These are phyloP conservation scores for Myripristis jacobus DNA, from an alignment of 2,797 vertebrate genomes.

Conservation along the genomic window DNA sequence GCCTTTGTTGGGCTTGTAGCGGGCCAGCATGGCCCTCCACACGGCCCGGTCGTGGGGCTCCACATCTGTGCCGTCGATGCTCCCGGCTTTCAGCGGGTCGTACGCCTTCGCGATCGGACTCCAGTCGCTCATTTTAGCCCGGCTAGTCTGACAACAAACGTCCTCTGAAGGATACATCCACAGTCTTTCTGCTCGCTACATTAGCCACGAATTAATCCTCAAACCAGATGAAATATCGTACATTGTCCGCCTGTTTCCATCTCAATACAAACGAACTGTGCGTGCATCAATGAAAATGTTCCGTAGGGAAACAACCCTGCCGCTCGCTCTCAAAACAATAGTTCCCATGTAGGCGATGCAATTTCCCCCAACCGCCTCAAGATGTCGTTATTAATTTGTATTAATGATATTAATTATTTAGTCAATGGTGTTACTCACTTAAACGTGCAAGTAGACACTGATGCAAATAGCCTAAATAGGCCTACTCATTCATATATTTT, in stretches of 20 bases:
- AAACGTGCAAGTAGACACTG: too few relatives aligned
- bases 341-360: slow-evolving; percentile 36
- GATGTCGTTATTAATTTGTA: neutral
- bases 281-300: slow-evolving; percentile 48
- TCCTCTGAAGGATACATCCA: neutral
- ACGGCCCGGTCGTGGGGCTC: slow-evolving; percentile 95
- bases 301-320: slow-evolving; percentile 59
- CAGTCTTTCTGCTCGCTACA: neutral
- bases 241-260: too few relatives aligned
- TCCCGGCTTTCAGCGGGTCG: slow-evolving; percentile 94
- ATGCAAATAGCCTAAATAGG: too few relatives aligned
- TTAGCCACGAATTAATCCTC: neutral
- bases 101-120: slow-evolving; percentile 93
- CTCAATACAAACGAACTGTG: accelerated
- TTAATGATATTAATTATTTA: too few relatives aligned
- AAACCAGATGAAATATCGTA: too few relatives aligned
- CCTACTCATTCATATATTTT: too few relatives aligned
- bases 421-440: too few relatives aligned
- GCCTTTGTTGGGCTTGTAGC: slow-evolving; percentile 91
- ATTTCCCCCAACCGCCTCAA: neutral
- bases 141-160: too few relatives aligned
- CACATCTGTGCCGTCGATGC: slow-evolving; percentile 94
- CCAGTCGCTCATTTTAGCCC: slow-evolving; percentile 90
- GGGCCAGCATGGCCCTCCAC: slow-evolving; percentile 92
- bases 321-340: neutral